phyloP scores from a whole-genome alignment of 2,888 invertebrate genomes.

The Catocala sponsa region DNA sequence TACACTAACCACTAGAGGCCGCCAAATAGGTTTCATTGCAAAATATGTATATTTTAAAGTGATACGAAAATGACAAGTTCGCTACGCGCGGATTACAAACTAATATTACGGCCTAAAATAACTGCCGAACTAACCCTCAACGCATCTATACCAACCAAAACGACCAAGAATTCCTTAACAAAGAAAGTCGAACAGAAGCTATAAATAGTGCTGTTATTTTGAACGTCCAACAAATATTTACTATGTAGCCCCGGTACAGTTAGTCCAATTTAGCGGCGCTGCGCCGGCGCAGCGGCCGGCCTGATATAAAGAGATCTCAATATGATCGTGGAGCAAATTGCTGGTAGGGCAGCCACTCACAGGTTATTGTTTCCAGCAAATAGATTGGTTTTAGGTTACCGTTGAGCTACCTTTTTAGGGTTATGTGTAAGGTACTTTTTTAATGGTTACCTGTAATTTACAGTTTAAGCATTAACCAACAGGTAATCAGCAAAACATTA shows the following conservation, averaged over 20 bases:
- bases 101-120: no score
- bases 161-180: not conserved
- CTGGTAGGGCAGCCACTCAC: conserved; percentile 38
- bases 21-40: no score
- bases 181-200: no score
- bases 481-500: no score
- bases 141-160: not conserved
- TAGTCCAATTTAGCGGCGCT: conserved; percentile 72
- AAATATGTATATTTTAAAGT: no score
- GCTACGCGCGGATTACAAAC: no score
- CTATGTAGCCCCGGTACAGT: conserved; percentile 63
- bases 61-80: no score
- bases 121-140: not conserved
- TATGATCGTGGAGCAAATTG: conserved; percentile 73
- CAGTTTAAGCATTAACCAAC: no score
- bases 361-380: conserved; percentile 46
- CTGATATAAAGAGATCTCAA: conserved; percentile 72
- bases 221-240: conserved; percentile 41
- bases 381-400: conserved; percentile 39
- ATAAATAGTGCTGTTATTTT: conserved; percentile 13
- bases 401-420: not conserved
- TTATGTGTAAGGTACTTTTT: not conserved
- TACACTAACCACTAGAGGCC: no score
- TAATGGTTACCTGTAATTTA: no score
- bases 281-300: conserved; percentile 44